phyloP scores from a whole-genome alignment of 2,888 invertebrate species.

The Emmelina monodactyla region DNA sequence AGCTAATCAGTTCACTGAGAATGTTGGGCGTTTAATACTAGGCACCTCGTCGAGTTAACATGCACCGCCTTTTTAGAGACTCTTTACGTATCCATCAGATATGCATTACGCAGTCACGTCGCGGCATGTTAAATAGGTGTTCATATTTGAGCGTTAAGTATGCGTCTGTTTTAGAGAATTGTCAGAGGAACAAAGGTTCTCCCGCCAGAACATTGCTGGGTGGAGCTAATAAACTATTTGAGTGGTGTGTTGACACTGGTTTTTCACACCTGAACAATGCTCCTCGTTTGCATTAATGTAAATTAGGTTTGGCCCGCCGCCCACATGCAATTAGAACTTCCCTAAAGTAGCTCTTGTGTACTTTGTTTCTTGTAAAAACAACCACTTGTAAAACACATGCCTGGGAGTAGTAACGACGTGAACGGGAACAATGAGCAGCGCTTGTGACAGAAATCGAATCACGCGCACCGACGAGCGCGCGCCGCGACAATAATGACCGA shows the following conservation, averaged over 20 bases:
- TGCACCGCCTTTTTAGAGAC: background rate
- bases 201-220: constrained; percentile 57
- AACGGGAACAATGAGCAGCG: too few species aligned
- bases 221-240: constrained; percentile 66
- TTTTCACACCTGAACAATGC: constrained; percentile 67
- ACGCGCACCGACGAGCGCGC: too few species aligned
- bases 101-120: constrained; percentile 12
- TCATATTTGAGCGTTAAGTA: constrained; percentile 53
- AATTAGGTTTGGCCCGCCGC: constrained; percentile 61
- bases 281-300: constrained; percentile 66
- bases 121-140: constrained; percentile 38
- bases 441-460: too few species aligned
- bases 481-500: constrained; percentile 1
- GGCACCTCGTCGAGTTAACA: too few species aligned
- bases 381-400: too few species aligned
- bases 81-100: background rate
- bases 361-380: constrained; percentile 21
- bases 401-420: too few species aligned
- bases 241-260: constrained; percentile 64
- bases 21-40: too few species aligned
- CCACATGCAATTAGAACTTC: constrained; percentile 61
- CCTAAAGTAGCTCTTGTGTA: constrained; percentile 55
- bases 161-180: constrained; percentile 51
- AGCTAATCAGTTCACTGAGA: background rate
- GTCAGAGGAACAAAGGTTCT: constrained; percentile 55